Conservation (phyloP, 2,113 vertebrate genomes). For the Megalops atlanticus region DNA sequence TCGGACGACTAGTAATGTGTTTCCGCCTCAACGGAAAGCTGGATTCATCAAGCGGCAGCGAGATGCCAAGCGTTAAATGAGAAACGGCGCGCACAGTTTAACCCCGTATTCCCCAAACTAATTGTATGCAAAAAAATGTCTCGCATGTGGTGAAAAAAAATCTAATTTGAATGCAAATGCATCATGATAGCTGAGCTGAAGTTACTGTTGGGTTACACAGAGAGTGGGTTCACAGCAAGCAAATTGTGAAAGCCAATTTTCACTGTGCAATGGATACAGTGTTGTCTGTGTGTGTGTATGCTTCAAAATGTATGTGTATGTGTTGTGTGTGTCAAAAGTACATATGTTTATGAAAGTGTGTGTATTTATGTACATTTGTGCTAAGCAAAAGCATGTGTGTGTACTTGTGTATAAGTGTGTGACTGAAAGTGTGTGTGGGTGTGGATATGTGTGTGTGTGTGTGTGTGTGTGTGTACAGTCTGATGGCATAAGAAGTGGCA, state of each 20-base stretch:
- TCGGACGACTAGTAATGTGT: slow-evolving; percentile 14
- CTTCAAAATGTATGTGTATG: background rate
- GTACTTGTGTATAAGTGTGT: too few relatives aligned
- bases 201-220: background rate
- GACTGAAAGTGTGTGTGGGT: too few relatives aligned
- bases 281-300: background rate
- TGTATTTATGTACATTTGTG: too few relatives aligned
- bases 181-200: background rate
- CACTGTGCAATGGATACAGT: background rate
- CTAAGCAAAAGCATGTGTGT: too few relatives aligned
- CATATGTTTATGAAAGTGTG: background rate
- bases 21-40: slow-evolving; percentile 16
- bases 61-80: slow-evolving; percentile 30
- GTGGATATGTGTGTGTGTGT: too few relatives aligned
- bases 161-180: slow-evolving; percentile 25
- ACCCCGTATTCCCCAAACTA: slow-evolving; percentile 17
- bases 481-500: too few relatives aligned
- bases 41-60: slow-evolving; percentile 25
- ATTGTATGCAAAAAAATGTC: slow-evolving; percentile 7
- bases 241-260: background rate
- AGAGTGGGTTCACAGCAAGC: background rate
- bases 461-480: too few relatives aligned
- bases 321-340: background rate
- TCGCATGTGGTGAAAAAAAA: background rate
- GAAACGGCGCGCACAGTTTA: slow-evolving; percentile 10